These are phyloP conservation scores for Euura lappo DNA, from an alignment of 1,140 invertebrate species.

Conservation along the genomic window DNA sequence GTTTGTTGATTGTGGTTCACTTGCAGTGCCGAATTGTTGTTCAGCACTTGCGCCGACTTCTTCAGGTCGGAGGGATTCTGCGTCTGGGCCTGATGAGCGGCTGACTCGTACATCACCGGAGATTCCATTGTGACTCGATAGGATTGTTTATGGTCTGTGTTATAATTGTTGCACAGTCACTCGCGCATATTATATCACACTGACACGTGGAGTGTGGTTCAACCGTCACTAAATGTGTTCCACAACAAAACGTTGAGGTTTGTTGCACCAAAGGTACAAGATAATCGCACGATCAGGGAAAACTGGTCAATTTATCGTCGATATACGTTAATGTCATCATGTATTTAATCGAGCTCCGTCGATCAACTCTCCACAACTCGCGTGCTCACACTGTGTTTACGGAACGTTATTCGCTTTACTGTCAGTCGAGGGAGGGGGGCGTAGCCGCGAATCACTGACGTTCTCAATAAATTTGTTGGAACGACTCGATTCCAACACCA, in stretches of 20 bases:
- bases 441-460: neutral
- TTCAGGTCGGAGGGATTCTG: slow-evolving; percentile 48
- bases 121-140: slow-evolving; percentile 47
- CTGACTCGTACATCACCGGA: slow-evolving; percentile 57
- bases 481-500: too few species aligned
- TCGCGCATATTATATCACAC: neutral
- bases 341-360: too few species aligned
- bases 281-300: too few species aligned
- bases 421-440: slow-evolving; percentile 3
- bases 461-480: neutral
- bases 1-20: slow-evolving; percentile 54
- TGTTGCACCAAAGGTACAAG: neutral
- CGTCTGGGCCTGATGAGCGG: slow-evolving; percentile 53
- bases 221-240: neutral
- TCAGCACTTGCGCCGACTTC: slow-evolving; percentile 46
- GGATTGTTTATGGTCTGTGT: too few species aligned
- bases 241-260: neutral
- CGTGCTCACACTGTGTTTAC: neutral
- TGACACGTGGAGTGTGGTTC: neutral
- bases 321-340: too few species aligned
- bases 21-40: slow-evolving; percentile 50
- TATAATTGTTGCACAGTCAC: neutral
- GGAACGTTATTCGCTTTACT: neutral
- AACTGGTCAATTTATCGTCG: too few species aligned
- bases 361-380: neutral